A percentile compares a stretch with the other conserved stretches of the same genome.
These are phyloP conservation scores for Tridacna gigas DNA, from an alignment of 2,888 invertebrate genomes.

Conservation along the genomic window DNA sequence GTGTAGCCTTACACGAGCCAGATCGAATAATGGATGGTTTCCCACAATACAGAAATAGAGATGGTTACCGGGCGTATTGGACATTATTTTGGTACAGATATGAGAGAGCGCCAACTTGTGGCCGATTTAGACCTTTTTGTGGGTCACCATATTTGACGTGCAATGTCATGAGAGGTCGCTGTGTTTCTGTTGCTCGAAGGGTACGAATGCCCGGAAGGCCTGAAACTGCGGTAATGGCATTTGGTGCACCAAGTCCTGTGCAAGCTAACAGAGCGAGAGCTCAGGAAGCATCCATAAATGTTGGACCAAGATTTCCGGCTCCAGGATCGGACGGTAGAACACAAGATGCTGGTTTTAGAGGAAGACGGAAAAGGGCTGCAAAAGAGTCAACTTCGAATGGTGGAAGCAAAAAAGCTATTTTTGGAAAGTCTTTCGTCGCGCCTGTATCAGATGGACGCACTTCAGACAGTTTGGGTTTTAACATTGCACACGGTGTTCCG, in stretches of 20 bases:
- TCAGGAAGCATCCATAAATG: slow-evolving; percentile 25
- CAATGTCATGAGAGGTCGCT: slow-evolving; percentile 27
- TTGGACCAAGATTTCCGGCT: slow-evolving; percentile 42
- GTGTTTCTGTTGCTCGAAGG: slow-evolving; percentile 33
- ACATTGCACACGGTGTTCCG: not conserved
- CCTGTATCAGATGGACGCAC: slow-evolving; percentile 44
- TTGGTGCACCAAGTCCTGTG: slow-evolving; percentile 14
- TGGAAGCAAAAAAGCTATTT: not conserved
- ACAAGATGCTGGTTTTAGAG: slow-evolving; percentile 10
- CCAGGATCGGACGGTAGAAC: slow-evolving; percentile 45
- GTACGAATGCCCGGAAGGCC: too few relatives aligned
- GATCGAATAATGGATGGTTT: slow-evolving; percentile 57
- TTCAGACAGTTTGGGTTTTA: slow-evolving; percentile 14
- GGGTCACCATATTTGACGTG: slow-evolving; percentile 57
- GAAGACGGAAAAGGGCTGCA: not conserved
- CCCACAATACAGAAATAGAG: slow-evolving; percentile 50
- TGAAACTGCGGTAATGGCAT: slow-evolving; percentile 2
- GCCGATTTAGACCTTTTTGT: slow-evolving; percentile 55
- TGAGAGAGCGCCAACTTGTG: slow-evolving; percentile 59
- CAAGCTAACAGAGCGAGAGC: slow-evolving; percentile 15
- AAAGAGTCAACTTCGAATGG: not conserved
- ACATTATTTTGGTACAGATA: slow-evolving; percentile 59
- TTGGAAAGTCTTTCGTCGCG: slow-evolving; percentile 32
- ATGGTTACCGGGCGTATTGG: slow-evolving; percentile 59
- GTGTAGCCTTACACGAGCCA: slow-evolving; percentile 48